These are phyloP conservation scores for Campopleginae sp. DNA, from an alignment of 2,888 invertebrate genomes.

Conservation along the genomic window DNA sequence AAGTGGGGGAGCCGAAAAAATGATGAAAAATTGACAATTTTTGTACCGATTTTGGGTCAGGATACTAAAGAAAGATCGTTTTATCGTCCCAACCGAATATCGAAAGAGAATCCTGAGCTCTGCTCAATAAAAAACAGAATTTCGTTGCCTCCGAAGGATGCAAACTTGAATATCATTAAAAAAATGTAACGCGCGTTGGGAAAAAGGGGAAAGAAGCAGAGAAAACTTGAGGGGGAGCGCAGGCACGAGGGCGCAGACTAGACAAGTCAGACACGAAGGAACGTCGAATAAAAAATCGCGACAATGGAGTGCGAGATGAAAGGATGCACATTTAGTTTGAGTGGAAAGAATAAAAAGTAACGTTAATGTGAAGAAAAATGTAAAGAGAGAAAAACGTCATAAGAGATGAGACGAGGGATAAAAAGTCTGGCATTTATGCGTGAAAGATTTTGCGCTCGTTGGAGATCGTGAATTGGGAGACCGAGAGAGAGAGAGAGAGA, in stretches of 20 bases:
- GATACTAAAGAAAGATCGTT: no score
- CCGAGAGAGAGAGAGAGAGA: not conserved
- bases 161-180: no score
- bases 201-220: not conserved
- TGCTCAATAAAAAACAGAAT: no score
- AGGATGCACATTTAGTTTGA: not conserved
- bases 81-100: no score
- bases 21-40: no score
- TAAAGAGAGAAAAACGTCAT: not conserved
- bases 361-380: not conserved
- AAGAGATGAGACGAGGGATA: not conserved
- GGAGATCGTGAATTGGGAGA: constrained; percentile 10
- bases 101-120: no score
- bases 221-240: not conserved
- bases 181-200: not conserved
- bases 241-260: not conserved
- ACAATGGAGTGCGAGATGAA: not conserved
- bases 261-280: constrained; percentile 4
- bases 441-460: constrained; percentile 17
- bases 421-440: constrained; percentile 5
- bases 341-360: not conserved
- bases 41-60: no score
- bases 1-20: no score
- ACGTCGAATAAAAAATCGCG: not conserved
- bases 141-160: no score